A percentile compares a stretch with the other conserved stretches of the same genome.
Evolutionary conservation across 2,113 vertebrate genomes (phyloP).

Genomic region (Misgurnus anguillicaudatus): DNA sequence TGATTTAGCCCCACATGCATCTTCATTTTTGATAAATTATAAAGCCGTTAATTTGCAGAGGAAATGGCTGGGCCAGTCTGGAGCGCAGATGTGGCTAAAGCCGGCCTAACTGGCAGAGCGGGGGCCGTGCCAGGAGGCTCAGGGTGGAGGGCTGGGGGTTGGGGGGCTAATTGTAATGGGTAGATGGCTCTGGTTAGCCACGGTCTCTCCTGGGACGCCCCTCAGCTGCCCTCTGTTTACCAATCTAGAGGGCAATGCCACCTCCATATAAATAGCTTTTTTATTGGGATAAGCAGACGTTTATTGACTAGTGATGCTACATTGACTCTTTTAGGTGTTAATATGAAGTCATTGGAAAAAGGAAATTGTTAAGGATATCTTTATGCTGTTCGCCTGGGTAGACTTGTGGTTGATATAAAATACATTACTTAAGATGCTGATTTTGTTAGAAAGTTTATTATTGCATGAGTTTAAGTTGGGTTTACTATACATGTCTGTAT

Average conservation of each 20-base stretch:
- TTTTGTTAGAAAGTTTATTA: neutral
- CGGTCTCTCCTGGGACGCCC: constrained; percentile 84
- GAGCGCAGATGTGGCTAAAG: constrained; percentile 96
- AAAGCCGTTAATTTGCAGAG: constrained; percentile 98
- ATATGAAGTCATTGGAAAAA: constrained; percentile 3
- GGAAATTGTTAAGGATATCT: neutral
- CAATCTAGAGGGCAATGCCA: constrained; percentile 85
- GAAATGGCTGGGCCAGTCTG: constrained; percentile 93
- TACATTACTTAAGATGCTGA: neutral
- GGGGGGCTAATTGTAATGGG: constrained; percentile 81
- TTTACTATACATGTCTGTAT: neutral
- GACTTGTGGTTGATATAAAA: neutral
- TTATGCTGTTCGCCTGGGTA: neutral
- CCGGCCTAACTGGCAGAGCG: constrained; percentile 80
- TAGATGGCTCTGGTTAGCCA: constrained; percentile 89
- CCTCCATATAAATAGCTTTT: constrained; percentile 82
- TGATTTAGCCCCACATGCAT: constrained; percentile 92
- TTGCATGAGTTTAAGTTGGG: neutral
- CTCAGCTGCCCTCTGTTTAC: constrained; percentile 86
- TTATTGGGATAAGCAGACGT: constrained; percentile 81
- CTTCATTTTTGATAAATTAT: constrained; percentile 99
- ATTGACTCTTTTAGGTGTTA: constrained; percentile 68
- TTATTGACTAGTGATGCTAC: constrained; percentile 77
- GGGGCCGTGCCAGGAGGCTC: constrained; percentile 83
- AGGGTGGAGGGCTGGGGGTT: constrained; percentile 39